Percentiles rank a stretch among this genome's conserved stretches.
These are phyloP conservation scores for Drosophila kohkoa DNA, from an alignment of 1,140 invertebrate species.

Conservation along the genomic window DNA sequence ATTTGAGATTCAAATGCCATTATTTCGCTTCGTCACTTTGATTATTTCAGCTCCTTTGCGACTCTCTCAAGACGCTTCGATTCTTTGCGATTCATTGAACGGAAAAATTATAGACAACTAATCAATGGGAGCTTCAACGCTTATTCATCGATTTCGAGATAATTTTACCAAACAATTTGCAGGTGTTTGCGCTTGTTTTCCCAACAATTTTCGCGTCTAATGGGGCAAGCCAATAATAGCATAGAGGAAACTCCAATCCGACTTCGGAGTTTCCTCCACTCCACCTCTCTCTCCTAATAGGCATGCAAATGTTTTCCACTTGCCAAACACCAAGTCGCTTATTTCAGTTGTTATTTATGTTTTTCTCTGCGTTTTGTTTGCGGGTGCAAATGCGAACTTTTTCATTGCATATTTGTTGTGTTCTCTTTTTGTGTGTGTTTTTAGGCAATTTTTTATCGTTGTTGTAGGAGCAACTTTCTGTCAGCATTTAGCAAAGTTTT, in stretches of 20 bases:
- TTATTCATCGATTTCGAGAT: constrained; percentile 20
- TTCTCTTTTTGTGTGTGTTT: constrained; percentile 33
- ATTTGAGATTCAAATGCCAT: background rate
- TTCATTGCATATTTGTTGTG: constrained; percentile 44
- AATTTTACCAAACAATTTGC: constrained; percentile 47
- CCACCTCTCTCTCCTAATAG: constrained; percentile 31
- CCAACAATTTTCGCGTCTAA: constrained; percentile 77
- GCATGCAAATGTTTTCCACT: constrained; percentile 77
- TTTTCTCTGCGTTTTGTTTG: constrained; percentile 51
- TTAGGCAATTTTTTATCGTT: constrained; percentile 42
- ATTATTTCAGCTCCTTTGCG: constrained; percentile 3
- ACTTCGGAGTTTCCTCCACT: background rate
- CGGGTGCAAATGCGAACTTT: constrained; percentile 61
- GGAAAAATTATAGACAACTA: constrained; percentile 84
- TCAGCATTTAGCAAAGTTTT: constrained; percentile 69
- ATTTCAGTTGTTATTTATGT: constrained; percentile 41
- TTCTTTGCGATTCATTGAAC: constrained; percentile 77
- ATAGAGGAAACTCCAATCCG: constrained; percentile 9
- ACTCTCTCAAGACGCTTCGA: background rate
- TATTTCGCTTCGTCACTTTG: background rate
- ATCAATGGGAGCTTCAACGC: constrained; percentile 58
- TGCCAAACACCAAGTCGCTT: constrained; percentile 64
- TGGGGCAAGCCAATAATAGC: constrained; percentile 34
- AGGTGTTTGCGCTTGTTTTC: constrained; percentile 82
- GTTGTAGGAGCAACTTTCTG: constrained; percentile 57